Base-by-base conservation (phyloP, 2,888 invertebrate genomes). In the Emmelina monodactyla region DNA sequence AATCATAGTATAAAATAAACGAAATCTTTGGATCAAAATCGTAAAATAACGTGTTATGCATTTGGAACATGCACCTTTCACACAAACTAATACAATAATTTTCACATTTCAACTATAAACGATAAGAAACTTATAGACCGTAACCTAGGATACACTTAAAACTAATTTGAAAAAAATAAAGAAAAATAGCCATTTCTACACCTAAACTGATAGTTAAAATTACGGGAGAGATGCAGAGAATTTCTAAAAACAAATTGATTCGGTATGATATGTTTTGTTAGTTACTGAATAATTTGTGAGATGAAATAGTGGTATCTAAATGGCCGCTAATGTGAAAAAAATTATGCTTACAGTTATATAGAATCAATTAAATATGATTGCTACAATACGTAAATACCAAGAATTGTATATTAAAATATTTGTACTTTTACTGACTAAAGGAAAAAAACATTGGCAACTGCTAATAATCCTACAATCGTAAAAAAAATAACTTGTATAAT, bases 341-440 rank as follows among this genome's bases (percentile, higher is more conserved):
- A 76, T 75, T 79, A 79, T 78, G 73, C 79, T 79, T 79, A 79
- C 56, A 76, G 65, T 72, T 72, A 75, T 72, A 75, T 63, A 75
- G 64, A 73, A 73, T 68, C 65, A 73, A 66, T 64, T 66, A 70
- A 72, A 72, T 71, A 73, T 73, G 68, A 73, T 68, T 62, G 68
- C 75, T 78, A 78, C 72, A 73, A 79, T 79, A 80, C 72, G 76
- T 79, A 80, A 79, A 80, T 80, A 80, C 78, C 79, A 76, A 78
- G 79, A 75, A 67, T 79, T 76, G 75, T 80, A 80, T 83, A 82
- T 82, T 83, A 76, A 85, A 87, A 86, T 86, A 86, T 88, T 88
- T 88, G 88, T 88, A 88, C 88, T 88, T 86, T 84, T 86, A 87
- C 87, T 87, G 88, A 88, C 88, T 88, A 88, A 86, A 85, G 83